phyloP scores from a whole-genome alignment of 2,113 vertebrate genomes.

The Rattus rattus region DNA sequence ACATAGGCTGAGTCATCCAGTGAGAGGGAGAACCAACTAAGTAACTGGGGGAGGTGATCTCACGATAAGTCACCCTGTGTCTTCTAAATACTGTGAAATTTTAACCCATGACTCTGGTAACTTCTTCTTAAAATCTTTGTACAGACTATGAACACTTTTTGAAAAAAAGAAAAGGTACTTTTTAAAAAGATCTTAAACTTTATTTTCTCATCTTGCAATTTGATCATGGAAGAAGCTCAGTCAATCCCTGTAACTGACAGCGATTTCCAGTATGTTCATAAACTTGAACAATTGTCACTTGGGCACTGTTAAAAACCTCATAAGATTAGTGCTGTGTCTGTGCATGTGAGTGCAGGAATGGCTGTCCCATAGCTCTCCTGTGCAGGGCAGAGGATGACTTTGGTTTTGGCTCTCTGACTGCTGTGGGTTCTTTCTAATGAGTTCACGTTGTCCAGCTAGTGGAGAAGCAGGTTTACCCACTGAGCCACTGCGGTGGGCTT shows the following conservation, averaged over 20 bases:
- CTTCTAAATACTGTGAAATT: neutral
- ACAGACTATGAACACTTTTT: neutral
- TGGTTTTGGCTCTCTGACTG: neutral
- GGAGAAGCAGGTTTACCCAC: neutral
- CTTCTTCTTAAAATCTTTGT: neutral
- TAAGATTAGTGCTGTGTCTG: too few relatives aligned
- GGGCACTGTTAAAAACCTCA: too few relatives aligned
- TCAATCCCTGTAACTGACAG: neutral
- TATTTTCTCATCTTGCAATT: constrained; percentile 21
- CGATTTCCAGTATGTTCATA: neutral
- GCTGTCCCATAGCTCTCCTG: rapidly evolving
- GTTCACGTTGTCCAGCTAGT: neutral
- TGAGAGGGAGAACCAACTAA: neutral
- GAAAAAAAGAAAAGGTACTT: neutral
- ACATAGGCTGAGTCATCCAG: neutral
- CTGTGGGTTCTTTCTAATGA: too few relatives aligned
- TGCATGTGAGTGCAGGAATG: neutral
- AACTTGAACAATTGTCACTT: neutral
- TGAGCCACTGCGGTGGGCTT: neutral
- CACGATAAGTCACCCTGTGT: neutral
- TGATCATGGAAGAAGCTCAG: neutral
- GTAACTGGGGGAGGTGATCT: neutral
- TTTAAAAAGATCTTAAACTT: neutral
- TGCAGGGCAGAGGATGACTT: neutral
- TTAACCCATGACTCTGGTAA: neutral